These are phyloP conservation scores for Phrynosoma blainvillii DNA, from an alignment of 2,113 vertebrate genomes.

Conservation along the genomic window DNA sequence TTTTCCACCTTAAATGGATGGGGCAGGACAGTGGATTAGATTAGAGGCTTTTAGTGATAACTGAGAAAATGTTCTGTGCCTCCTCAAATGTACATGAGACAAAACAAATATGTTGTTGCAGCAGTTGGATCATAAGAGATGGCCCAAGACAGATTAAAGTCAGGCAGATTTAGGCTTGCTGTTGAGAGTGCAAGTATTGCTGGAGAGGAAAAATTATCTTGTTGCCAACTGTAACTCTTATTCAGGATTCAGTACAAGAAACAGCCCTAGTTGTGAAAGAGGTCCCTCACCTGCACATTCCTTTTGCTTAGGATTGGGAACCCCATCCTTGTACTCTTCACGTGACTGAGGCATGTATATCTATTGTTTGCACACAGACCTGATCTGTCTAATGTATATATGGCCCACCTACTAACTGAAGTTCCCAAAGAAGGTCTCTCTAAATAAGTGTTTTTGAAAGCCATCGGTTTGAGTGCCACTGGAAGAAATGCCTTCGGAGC, in stretches of 20 bases:
- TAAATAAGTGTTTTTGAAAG: neutral
- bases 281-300: too few species aligned
- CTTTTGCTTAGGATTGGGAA: too few species aligned
- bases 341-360: too few species aligned
- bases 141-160: neutral
- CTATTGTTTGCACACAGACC: neutral
- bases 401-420: neutral
- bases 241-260: neutral
- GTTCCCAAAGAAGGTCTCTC: neutral
- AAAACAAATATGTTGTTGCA: neutral
- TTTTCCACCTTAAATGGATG: neutral
- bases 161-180: neutral
- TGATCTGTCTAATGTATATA: neutral
- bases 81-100: too few species aligned
- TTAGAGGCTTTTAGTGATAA: too few species aligned
- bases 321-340: too few species aligned
- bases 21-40: neutral
- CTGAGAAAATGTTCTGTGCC: too few species aligned
- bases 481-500: neutral
- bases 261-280: neutral
- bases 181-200: neutral
- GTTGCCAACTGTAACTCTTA: neutral
- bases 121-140: neutral
- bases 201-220: neutral
- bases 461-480: neutral